Evolutionary conservation across 2,888 invertebrate species (phyloP).

Genomic region (Drosophila longiperda): DNA sequence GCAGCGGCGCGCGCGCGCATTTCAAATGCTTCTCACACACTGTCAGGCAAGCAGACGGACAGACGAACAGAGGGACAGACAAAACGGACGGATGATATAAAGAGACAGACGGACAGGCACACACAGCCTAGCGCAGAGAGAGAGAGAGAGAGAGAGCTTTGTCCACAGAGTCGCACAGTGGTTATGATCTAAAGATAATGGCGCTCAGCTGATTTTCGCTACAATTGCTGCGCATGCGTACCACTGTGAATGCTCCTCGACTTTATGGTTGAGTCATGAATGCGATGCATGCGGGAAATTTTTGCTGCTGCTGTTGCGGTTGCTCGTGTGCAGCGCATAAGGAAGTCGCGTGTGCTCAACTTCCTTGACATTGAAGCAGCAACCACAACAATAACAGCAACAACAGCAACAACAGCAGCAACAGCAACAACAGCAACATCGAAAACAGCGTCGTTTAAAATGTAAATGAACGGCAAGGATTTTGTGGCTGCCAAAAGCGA

Average conservation of each 20-base stretch:
- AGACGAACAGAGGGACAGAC: conserved; percentile 4
- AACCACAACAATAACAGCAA: conserved; percentile 14
- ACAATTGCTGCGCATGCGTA: conserved; percentile 14
- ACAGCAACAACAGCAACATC: conserved; percentile 7
- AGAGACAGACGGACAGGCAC: conserved; percentile 5
- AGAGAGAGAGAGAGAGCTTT: conserved; percentile 13
- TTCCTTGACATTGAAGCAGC: conserved; percentile 76
- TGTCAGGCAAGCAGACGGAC: conserved; percentile 13
- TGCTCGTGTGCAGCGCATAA: conserved; percentile 64
- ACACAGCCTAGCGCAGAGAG: conserved; percentile 3
- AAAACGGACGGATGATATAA: conserved; percentile 10
- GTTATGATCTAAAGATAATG: conserved; percentile 4
- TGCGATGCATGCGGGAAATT: conserved; percentile 33
- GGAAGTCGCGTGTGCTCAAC: conserved; percentile 71
- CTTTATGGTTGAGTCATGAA: conserved; percentile 40
- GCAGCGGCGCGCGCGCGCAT: conserved; percentile 39
- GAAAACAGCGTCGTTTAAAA: conserved; percentile 11
- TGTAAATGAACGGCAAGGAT: conserved; percentile 66
- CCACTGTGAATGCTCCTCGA: conserved; percentile 40
- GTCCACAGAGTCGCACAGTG: conserved; percentile 38
- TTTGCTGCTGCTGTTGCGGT: conserved; percentile 23
- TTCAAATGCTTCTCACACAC: conserved; percentile 63
- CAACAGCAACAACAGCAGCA: conserved; percentile 24
- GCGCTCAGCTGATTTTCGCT: conserved; percentile 12
- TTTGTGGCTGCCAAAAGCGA: conserved; percentile 58